Base-by-base conservation (phyloP, 2,888 invertebrate species). In the Octodonta nipae region DNA sequence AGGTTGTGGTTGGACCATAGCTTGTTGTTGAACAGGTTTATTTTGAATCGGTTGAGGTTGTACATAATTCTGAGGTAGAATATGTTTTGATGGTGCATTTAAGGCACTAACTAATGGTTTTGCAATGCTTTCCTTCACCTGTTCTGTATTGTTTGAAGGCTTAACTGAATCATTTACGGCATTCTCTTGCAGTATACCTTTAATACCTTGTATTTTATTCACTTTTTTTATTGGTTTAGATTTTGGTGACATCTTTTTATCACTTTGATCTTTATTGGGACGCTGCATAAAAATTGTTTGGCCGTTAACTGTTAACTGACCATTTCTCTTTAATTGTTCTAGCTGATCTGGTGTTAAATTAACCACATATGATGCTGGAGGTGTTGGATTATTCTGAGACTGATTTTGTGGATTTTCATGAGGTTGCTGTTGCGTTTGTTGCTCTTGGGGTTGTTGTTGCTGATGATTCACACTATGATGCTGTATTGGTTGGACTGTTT, bases 211-310 rank as follows among this genome's bases (percentile, higher is more conserved):
- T n/a, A 43, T 41, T 24, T 43, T 43, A 20, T 36, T 43, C 28
- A 54, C 46, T 43, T 61, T 59, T 36, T 60, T 61, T n/a, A 55
- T 48, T 7, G 57, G 52, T 35, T 59, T 60, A 16, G 52, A 52
- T 41, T 61, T 62, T 3, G 61, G 61, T 12, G 60, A 57, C 16
- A 57, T 37, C 41, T 58, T 60, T 41, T 55, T 58, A 29, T 49
- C 49, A 15, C 15, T 28, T 13, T 47, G 45, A 12, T 47, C 43
- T 26, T 47, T 50, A 38, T 52, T 57, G 11, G 57, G 53, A 15
- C 61, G 45, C 37, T 61, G 61, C 61, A 63, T 61, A 34, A 59
- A 62, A 10, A 62, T 61, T 2, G 62, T 63, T 38, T 63, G 63
- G 6, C 63, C 63, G 35, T 63, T 63, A 1, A 63, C 60, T 1